Evolutionary conservation across 1,140 invertebrate species (phyloP).

Genomic region (Ips nitidus): DNA sequence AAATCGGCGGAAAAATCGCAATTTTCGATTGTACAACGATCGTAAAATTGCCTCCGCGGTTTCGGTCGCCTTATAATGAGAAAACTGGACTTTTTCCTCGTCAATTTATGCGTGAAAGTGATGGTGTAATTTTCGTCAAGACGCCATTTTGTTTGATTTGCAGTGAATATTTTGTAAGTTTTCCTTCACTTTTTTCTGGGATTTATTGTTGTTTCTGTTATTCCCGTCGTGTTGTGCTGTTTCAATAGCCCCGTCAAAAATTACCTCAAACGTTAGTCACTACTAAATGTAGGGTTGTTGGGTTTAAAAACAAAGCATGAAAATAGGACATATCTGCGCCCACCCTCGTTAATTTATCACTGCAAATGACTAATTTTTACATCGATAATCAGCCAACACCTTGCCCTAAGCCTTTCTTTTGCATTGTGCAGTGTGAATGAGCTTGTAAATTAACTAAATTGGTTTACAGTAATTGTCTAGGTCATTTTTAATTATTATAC

Average conservation of each 20-base stretch:
- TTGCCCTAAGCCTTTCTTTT: no score
- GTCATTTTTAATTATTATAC: no score
- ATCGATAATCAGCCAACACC: no score
- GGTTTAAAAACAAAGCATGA: neutral
- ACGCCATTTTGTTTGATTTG: slow-evolving; percentile 45
- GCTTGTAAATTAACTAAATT: no score
- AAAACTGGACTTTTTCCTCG: slow-evolving; percentile 21
- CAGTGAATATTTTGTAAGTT: slow-evolving; percentile 43
- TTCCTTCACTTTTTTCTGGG: slow-evolving; percentile 34
- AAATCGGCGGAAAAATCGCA: neutral
- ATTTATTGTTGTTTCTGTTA: slow-evolving; percentile 12
- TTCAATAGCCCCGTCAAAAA: neutral
- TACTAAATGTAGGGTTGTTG: neutral
- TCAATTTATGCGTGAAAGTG: slow-evolving; percentile 29
- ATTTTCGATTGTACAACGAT: slow-evolving; percentile 1
- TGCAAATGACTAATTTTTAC: neutral
- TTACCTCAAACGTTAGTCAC: neutral
- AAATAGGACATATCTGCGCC: slow-evolving; percentile 1
- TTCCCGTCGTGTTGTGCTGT: neutral
- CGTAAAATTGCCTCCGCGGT: neutral
- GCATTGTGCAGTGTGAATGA: no score
- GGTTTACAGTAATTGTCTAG: no score
- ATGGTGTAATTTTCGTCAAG: slow-evolving; percentile 35
- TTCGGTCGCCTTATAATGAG: slow-evolving; percentile 30
- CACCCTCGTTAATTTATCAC: neutral